Conservation (phyloP, 2,113 vertebrate species). For the Phaethornis superciliosus region DNA sequence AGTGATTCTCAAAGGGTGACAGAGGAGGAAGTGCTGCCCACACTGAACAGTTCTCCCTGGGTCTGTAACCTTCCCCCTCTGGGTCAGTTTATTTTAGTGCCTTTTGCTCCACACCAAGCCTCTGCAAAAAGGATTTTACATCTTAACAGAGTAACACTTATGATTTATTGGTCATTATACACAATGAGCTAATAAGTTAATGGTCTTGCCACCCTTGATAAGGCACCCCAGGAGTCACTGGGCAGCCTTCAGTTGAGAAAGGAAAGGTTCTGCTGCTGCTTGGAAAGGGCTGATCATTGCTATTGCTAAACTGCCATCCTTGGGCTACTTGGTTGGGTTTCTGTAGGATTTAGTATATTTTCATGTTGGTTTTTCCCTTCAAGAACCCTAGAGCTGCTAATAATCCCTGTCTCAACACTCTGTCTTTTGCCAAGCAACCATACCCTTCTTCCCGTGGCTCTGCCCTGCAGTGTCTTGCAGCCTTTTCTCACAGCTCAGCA, state of each 20-base stretch:
- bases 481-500: not conserved
- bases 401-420: not conserved
- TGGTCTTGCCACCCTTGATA: not conserved
- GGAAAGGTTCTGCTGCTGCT: not conserved
- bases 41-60: not conserved
- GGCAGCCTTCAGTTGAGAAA: not conserved
- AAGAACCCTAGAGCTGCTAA: not conserved
- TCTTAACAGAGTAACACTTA: not conserved
- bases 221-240: fast-evolving
- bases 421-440: not conserved
- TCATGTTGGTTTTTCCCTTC: not conserved
- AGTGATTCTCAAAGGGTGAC: not conserved
- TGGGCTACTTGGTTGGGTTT: not conserved
- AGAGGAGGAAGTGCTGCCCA: not conserved
- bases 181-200: not conserved
- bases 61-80: not conserved
- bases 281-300: not conserved
- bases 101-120: not conserved
- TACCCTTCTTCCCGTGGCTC: not conserved
- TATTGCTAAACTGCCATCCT: not conserved
- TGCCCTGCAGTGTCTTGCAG: not conserved
- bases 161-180: not conserved
- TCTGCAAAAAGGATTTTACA: not conserved
- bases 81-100: not conserved
- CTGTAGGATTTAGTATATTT: not conserved